Evolutionary conservation across 1,140 invertebrate genomes (phyloP).

Genomic region (Pseudomyrmex dendroicus): DNA sequence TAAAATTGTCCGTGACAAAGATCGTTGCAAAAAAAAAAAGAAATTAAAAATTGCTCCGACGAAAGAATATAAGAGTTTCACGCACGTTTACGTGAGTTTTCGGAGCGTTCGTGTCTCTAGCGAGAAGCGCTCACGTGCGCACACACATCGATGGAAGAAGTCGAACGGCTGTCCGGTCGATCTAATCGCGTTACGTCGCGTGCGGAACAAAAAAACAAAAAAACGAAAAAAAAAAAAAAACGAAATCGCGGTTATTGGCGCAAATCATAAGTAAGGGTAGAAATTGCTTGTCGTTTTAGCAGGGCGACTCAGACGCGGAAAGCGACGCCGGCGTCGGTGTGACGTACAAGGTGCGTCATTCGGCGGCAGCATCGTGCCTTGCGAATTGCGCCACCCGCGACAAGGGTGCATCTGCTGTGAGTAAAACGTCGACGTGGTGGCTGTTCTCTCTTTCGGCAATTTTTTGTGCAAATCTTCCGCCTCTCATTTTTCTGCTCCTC

Average conservation of each 20-base stretch:
- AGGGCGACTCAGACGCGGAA: conserved; percentile 84
- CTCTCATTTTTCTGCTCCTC: background rate
- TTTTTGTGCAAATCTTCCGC: conserved; percentile 9
- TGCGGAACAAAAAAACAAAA: no score
- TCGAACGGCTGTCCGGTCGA: background rate
- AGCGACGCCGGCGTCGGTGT: conserved; percentile 83
- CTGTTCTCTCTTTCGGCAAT: conserved; percentile 31
- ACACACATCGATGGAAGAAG: conserved; percentile 17
- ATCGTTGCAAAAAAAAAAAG: no score
- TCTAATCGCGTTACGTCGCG: conserved; percentile 8
- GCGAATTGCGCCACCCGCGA: conserved; percentile 83
- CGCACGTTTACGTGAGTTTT: background rate
- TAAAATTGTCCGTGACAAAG: no score
- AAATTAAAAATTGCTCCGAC: background rate
- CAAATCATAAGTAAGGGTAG: conserved; percentile 80
- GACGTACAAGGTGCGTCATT: conserved; percentile 84
- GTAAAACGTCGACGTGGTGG: conserved; percentile 76
- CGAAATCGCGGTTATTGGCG: conserved; percentile 38
- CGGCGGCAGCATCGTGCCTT: conserved; percentile 84
- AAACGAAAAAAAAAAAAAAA: no score
- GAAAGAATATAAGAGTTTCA: background rate
- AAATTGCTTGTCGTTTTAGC: conserved; percentile 82
- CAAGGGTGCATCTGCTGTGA: conserved; percentile 84
- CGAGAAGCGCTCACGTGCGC: background rate
- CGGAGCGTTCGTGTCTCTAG: background rate